Evolutionary conservation across 2,797 vertebrate species (phyloP).

Genomic region (Liparis tanakae): DNA sequence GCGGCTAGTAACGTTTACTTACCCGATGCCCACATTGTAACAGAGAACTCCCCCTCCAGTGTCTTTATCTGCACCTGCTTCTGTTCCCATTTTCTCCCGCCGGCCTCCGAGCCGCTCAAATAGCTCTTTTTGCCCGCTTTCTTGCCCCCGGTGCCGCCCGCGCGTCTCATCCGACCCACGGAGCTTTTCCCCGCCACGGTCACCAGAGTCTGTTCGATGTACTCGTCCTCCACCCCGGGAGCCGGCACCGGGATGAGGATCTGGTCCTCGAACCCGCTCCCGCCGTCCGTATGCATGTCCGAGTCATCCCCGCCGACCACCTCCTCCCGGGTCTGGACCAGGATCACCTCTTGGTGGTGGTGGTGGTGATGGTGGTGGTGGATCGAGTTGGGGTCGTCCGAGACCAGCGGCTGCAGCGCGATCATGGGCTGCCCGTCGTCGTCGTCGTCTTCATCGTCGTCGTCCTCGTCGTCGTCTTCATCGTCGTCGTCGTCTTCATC

Average conservation of each 20-base stretch:
- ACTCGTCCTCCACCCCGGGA: conserved; percentile 89
- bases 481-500: conserved; percentile 90
- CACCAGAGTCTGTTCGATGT: conserved; percentile 97
- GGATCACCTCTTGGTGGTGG: conserved; percentile 94
- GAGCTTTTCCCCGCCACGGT: conserved; percentile 93
- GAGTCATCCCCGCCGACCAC: conserved; percentile 97
- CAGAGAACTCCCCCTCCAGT: conserved; percentile 97
- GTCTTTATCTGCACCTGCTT: conserved; percentile 99
- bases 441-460: conserved; percentile 85
- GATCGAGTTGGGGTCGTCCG: conserved; percentile 90
- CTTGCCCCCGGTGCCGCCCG: conserved; percentile 86
- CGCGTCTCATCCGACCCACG: conserved; percentile 89
- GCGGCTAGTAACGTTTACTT: conserved; percentile 79
- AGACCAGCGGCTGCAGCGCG: conserved; percentile 94
- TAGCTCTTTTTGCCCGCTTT: conserved; percentile 96
- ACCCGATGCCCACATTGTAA: conserved; percentile 99
- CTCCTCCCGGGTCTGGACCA: conserved; percentile 97
- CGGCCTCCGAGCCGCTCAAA: conserved; percentile 85
- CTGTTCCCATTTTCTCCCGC: conserved; percentile 96
- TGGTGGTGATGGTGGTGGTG: conserved; percentile 90
- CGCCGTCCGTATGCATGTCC: conserved; percentile 90
- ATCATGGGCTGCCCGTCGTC: conserved; percentile 96
- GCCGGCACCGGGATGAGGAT: conserved; percentile 96
- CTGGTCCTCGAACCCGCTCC: conserved; percentile 91
- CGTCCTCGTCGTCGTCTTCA: conserved; percentile 79